Percentiles rank a stretch among this genome's conserved stretches.
These are phyloP conservation scores for Drosophila paucipuncta DNA, from an alignment of 2,888 invertebrate species.

Conservation along the genomic window DNA sequence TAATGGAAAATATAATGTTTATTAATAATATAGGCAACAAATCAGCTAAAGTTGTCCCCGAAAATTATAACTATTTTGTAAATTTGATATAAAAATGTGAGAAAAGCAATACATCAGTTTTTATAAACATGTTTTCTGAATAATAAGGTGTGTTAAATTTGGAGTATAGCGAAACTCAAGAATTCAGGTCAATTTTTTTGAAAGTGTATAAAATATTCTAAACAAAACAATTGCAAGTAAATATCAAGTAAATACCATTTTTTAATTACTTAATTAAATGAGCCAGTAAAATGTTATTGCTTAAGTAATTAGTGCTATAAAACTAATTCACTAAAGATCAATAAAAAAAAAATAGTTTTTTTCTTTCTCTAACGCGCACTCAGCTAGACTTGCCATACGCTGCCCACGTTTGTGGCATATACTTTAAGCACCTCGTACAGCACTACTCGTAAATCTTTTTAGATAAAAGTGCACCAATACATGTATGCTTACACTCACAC, in stretches of 20 bases:
- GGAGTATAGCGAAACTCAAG: not conserved
- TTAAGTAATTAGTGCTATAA: constrained; percentile 7
- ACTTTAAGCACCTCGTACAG: constrained; percentile 7
- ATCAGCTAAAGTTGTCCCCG: not conserved
- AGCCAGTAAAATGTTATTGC: not conserved
- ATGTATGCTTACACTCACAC: not conserved
- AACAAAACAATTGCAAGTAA: not conserved
- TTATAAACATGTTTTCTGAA: not conserved
- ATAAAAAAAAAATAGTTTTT: not conserved
- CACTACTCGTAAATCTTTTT: constrained; percentile 3
- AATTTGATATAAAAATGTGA: not conserved
- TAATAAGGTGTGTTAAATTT: not conserved
- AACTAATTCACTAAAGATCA: constrained; percentile 8
- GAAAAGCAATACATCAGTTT: not conserved
- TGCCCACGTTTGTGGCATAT: constrained; percentile 1
- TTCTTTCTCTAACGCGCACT: not conserved
- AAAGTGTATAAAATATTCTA: not conserved
- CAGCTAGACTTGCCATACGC: not conserved
- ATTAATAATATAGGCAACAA: not conserved
- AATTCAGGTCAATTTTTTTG: not conserved
- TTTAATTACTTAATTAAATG: constrained; percentile 6
- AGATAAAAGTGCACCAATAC: constrained; percentile 23
- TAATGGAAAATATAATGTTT: not conserved
- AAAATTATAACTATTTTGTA: not conserved
- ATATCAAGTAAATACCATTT: not conserved